These are phyloP conservation scores for Tachycineta bicolor DNA, from an alignment of 2,113 vertebrate genomes.

Conservation along the genomic window DNA sequence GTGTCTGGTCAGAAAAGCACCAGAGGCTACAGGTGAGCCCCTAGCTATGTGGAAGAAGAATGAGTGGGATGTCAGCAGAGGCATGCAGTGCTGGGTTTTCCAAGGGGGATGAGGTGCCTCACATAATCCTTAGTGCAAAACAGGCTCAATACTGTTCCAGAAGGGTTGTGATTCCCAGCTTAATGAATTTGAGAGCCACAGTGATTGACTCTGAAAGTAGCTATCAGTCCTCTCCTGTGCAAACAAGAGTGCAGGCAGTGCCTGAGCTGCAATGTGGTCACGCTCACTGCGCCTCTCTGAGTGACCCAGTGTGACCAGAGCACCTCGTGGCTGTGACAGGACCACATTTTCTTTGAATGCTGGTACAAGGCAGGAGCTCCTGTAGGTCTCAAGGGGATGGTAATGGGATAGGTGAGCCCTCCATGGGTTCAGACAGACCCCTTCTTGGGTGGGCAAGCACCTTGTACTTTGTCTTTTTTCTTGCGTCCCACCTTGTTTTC, in stretches of 20 bases:
- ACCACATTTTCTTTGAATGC: fast-evolving
- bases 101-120: not conserved
- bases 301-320: fast-evolving
- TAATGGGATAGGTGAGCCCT: too few relatives aligned
- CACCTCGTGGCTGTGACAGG: not conserved
- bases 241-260: not conserved
- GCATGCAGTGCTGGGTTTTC: fast-evolving
- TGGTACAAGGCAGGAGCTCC: not conserved
- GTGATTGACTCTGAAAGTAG: not conserved
- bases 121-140: not conserved
- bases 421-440: not conserved
- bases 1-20: not conserved
- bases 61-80: not conserved
- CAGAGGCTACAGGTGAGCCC: not conserved
- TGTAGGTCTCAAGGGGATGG: not conserved
- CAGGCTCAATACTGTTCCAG: fast-evolving
- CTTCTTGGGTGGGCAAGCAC: not conserved
- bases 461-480: fast-evolving
- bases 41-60: not conserved
- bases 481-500: not conserved
- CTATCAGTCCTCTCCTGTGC: not conserved
- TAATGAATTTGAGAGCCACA: not conserved
- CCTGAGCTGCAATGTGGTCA: fast-evolving
- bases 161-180: not conserved
- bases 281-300: not conserved